Evolutionary conservation across 2,113 vertebrate species (phyloP), one percentile per base, ranked within the genome.

Genomic region (Clinocottus analis): DNA sequence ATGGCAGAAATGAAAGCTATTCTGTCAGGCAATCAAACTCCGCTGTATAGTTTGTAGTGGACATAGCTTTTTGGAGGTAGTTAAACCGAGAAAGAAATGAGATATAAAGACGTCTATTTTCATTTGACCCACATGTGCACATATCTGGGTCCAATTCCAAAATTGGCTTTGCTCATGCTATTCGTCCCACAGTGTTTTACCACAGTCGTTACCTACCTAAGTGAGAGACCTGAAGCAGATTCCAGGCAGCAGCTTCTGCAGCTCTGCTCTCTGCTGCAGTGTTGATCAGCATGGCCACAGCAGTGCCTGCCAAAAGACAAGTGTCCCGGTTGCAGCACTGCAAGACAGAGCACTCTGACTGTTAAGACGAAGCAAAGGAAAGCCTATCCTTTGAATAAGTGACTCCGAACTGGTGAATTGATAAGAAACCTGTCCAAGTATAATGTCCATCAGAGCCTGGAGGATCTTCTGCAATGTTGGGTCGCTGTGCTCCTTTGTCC

Each of bases 231-330:
- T 94, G 94, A 23, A 96, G 88, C 49, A 97, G 91, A 70, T 75
- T 85, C 91, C 92, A 90, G 3, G 89, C 72, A 0, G 96, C 94
- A 0, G 77, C 83, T 64, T 86, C 93, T n/a, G 94, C 96, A 0
- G 0, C 25, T 71, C 73, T 6, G 1, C 82, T 75, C 21, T 94
- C 87, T 0, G 91, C 79, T 0, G 93, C 92, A 0, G 95, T 95
- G 90, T 95, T 97, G 75, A 96, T 94, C 89, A 97, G 72, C 96
- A 97, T 97, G 89, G 94, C 94, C 79, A 97, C 83, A 7, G 96
- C 94, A 0, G 95, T 96, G 21, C 96, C 96, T 0, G 94, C 96
- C 93, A 97, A 89, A 61, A 98, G 91, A 58, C 95, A 90, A 0
- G 88, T 93, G 74, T 98, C 96, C 83, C 93, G 95, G 94, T 91